phyloP scores from a whole-genome alignment of 2,797 vertebrate species.

The Myoxocephalus aenaeus region DNA sequence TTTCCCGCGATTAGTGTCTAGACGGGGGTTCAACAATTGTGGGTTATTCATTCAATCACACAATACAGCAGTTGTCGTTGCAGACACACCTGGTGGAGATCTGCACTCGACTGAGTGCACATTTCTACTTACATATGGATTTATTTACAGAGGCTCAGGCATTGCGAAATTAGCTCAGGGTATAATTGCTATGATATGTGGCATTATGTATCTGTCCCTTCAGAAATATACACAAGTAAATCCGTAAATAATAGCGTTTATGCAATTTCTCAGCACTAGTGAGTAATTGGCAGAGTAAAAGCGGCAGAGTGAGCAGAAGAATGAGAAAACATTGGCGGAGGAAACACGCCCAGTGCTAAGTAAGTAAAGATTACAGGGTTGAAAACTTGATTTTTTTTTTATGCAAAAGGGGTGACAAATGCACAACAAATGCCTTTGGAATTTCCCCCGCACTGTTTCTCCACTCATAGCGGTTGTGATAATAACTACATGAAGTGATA shows the following conservation, averaged over 20 bases:
- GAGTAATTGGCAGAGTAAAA: slow-evolving; percentile 52
- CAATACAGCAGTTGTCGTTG: background rate
- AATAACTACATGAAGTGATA: slow-evolving; percentile 74
- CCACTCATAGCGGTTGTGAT: slow-evolving; percentile 57
- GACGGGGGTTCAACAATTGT: background rate
- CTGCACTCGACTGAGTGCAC: background rate
- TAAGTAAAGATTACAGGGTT: slow-evolving; percentile 69
- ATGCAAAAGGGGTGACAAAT: slow-evolving; percentile 75
- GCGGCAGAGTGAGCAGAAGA: slow-evolving; percentile 41
- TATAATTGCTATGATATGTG: slow-evolving; percentile 29
- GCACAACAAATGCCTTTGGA: slow-evolving; percentile 77
- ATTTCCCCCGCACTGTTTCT: slow-evolving; percentile 68
- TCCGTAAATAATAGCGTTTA: slow-evolving; percentile 45
- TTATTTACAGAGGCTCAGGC: slow-evolving; percentile 3
- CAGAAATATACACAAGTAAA: slow-evolving; percentile 42
- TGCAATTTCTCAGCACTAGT: slow-evolving; percentile 59
- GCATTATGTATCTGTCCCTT: slow-evolving; percentile 24
- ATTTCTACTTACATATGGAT: slow-evolving; percentile 4
- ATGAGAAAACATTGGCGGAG: slow-evolving; percentile 45
- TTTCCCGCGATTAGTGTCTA: background rate
- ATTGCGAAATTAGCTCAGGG: slow-evolving; percentile 16
- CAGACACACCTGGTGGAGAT: background rate
- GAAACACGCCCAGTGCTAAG: slow-evolving; percentile 64
- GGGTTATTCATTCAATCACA: background rate
- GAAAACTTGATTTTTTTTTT: slow-evolving; percentile 62